Conservation (phyloP, 2,113 vertebrate species). For the Taurulus bubalis region DNA sequence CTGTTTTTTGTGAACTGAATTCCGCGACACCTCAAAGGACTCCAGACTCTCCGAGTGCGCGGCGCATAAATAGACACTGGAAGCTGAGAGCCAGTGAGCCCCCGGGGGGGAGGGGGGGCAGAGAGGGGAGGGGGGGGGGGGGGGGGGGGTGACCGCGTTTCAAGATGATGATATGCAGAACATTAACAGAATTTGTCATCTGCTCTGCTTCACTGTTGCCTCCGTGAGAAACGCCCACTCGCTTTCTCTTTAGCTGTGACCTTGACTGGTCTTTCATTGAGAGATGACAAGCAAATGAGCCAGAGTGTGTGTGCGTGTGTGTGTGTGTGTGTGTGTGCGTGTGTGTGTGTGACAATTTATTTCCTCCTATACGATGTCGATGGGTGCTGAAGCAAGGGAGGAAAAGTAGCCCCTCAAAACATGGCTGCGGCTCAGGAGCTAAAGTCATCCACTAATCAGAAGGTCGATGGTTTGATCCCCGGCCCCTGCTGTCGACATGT, state of each 20-base stretch:
- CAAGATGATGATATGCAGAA: conserved; percentile 28
- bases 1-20: not conserved
- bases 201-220: conserved; percentile 22
- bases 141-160: too few species aligned
- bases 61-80: conserved; percentile 9
- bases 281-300: conserved; percentile 32
- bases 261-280: conserved; percentile 55
- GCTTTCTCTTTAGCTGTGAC: conserved; percentile 54
- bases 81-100: conserved; percentile 17
- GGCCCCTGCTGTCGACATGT: not conserved
- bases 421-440: conserved; percentile 2
- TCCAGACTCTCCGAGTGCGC: conserved; percentile 10
- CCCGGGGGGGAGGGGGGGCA: too few species aligned
- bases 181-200: conserved; percentile 41
- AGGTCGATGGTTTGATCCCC: not conserved
- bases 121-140: too few species aligned
- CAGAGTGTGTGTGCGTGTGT: not conserved
- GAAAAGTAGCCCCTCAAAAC: conserved; percentile 21
- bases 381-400: conserved; percentile 30
- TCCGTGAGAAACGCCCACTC: conserved; percentile 44
- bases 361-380: conserved; percentile 3
- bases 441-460: not conserved
- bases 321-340: not conserved
- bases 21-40: not conserved
- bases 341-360: conserved; percentile 28